Base-by-base conservation (phyloP, 1,140 invertebrate genomes). In the Drosophila lacteicornis region DNA sequence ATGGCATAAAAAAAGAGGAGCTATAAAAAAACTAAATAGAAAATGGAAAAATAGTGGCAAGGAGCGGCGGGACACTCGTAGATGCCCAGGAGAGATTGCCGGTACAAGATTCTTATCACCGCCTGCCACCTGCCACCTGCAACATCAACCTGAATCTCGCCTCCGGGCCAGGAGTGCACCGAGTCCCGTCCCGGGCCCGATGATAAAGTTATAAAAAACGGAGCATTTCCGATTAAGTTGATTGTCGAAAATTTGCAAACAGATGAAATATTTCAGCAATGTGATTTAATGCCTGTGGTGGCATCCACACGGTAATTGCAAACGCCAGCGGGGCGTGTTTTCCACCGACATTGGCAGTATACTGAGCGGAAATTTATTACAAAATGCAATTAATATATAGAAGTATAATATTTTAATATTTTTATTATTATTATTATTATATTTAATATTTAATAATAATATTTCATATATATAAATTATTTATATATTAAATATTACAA, bases 171-270 rank as follows among this genome's bases (percentile, higher is more conserved):
- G 30, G 0, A 36, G n/a, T n/a, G 11, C 8, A 12, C 15, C 25
- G 12, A 22, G 36, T 45, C 12, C 47, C 22, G 11, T 46, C 56
- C 43, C 47, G 38, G 22, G 50, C 65, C 53, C 53, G 62, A 67
- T 76, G 81, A 86, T 86, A 83, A 86, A 86, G 83, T 80, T 88
- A 83, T 86, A 82, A 77, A 86, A 83, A 86, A 80, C 83, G 80
- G 71, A 76, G 67, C 76, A 80, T 75, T 79, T 79, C 67, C 75
- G 59, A 59, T 68, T 60, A 68, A 84, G 66, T 85, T 85, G 83
- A 87, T 86, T 86, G 83, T 87, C 82, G 66, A 87, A 86, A 86
- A 87, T 86, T 86, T 87, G 83, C 83, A 86, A 86, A 88, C 84
- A 82, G 86, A 87, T 86, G 83, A 86, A 86, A 80, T 87, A 86